phyloP scores from a whole-genome alignment of 1,140 invertebrate genomes.

The Microvelia longipes region DNA sequence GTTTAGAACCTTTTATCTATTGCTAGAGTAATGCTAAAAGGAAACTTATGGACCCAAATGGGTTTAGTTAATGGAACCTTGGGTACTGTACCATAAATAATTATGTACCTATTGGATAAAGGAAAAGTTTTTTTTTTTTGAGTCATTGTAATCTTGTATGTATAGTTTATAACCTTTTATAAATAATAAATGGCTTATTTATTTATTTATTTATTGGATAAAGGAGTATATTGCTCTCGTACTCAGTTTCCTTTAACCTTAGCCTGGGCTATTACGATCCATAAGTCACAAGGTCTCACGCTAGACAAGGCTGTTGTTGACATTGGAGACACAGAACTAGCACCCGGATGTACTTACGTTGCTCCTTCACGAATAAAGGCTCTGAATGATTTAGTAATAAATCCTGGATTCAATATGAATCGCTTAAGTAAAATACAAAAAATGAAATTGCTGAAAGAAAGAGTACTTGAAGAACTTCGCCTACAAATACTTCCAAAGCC shows the following conservation, averaged over 20 bases:
- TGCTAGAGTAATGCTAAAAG: background rate
- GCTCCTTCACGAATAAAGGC: background rate
- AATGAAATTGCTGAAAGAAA: background rate
- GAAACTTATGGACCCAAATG: background rate
- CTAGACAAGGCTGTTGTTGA: background rate
- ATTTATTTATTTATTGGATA: no score
- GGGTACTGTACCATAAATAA: no score
- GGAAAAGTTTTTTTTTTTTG: no score
- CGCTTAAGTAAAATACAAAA: background rate
- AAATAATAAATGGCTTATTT: no score
- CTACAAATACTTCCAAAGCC: no score
- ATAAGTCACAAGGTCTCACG: slow-evolving; percentile 4
- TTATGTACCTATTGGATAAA: no score
- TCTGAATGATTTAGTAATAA: background rate
- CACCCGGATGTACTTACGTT: slow-evolving; percentile 5
- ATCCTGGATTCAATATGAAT: background rate
- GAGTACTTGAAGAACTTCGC: background rate
- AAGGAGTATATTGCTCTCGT: background rate
- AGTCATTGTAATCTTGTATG: no score
- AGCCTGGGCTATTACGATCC: slow-evolving; percentile 2
- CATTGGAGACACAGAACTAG: background rate
- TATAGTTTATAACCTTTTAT: no score
- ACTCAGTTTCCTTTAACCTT: slow-evolving; percentile 4
- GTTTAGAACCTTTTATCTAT: background rate
- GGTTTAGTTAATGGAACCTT: background rate